A percentile compares a stretch with the other conserved stretches of the same genome.
These are phyloP conservation scores for Parthenolecanium corni DNA, from an alignment of 2,888 invertebrate genomes.

Conservation along the genomic window DNA sequence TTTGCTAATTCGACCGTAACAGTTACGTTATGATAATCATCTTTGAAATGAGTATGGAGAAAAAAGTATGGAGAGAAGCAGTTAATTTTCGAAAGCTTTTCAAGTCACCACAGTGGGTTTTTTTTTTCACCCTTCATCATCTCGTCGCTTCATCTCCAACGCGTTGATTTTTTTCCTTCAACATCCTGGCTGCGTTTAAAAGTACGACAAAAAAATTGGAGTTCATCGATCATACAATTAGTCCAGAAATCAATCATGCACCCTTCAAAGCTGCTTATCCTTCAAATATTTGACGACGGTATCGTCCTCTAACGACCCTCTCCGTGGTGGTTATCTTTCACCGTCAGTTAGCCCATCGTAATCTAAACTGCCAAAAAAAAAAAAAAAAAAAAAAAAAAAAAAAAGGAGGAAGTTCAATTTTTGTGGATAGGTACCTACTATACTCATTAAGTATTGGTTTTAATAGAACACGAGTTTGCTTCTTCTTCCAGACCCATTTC, in stretches of 20 bases:
- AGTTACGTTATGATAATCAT: background rate
- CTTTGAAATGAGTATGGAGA: background rate
- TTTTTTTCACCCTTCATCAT: too few species aligned
- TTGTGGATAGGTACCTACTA: too few species aligned
- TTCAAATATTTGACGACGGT: slow-evolving; percentile 19
- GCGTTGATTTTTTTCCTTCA: background rate
- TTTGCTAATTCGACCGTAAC: slow-evolving; percentile 21
- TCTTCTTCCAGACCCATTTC: too few species aligned
- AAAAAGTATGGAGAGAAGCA: background rate
- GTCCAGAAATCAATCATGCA: slow-evolving; percentile 27
- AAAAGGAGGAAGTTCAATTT: too few species aligned
- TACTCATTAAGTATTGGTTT: too few species aligned
- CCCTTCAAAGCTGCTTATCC: slow-evolving; percentile 26
- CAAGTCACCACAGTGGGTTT: slow-evolving; percentile 7
- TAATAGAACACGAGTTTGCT: too few species aligned
- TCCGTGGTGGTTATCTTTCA: slow-evolving; percentile 17
- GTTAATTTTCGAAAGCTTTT: slow-evolving; percentile 6
- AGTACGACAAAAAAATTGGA: slow-evolving; percentile 8
- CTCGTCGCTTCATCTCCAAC: background rate
- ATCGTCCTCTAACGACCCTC: slow-evolving; percentile 25
- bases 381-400: too few species aligned
- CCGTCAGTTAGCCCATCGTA: slow-evolving; percentile 4
- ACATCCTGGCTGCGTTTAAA: background rate
- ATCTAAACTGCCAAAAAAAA: too few species aligned
- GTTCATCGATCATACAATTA: slow-evolving; percentile 28